A percentile compares a stretch with the other conserved stretches of the same genome.
Evolutionary conservation across 2,113 vertebrate species (phyloP).

Genomic region (Bucco capensis): DNA sequence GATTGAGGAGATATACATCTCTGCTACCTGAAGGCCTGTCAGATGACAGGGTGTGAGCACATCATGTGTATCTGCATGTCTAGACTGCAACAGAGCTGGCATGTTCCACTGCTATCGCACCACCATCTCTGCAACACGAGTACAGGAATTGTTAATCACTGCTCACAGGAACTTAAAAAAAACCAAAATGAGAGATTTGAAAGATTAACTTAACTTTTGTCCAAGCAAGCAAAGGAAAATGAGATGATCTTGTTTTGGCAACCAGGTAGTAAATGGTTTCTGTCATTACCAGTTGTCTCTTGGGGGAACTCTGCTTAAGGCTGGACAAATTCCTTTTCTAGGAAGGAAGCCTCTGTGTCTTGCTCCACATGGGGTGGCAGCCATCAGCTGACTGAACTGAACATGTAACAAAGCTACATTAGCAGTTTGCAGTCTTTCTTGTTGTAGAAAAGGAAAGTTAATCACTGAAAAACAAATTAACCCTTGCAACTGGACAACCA

Average conservation of each 20-base stretch:
- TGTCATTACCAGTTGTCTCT: background rate
- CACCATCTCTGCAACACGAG: rapidly evolving
- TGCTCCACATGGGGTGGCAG: background rate
- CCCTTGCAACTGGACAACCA: background rate
- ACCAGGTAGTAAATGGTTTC: background rate
- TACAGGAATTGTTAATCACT: background rate
- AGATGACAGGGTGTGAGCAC: slow-evolving; percentile 43
- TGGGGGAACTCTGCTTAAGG: background rate
- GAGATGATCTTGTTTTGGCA: background rate
- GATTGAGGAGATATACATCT: slow-evolving; percentile 22
- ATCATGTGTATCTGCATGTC: slow-evolving; percentile 38
- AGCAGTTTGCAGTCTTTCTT: background rate
- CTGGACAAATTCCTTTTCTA: background rate
- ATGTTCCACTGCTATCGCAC: background rate
- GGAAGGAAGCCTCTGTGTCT: background rate
- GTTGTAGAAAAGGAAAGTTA: rapidly evolving
- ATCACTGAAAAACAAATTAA: background rate
- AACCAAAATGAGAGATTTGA: background rate
- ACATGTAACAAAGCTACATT: background rate
- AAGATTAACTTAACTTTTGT: background rate
- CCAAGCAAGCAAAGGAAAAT: background rate
- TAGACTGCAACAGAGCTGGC: slow-evolving; percentile 8
- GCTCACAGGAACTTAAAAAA: background rate
- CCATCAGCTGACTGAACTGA: background rate
- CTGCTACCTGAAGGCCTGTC: slow-evolving; percentile 45